Percentiles rank a stretch among this genome's conserved stretches.
These are phyloP conservation scores for Myxocyprinus asiaticus DNA, from an alignment of 2,113 vertebrate genomes.

Conservation along the genomic window DNA sequence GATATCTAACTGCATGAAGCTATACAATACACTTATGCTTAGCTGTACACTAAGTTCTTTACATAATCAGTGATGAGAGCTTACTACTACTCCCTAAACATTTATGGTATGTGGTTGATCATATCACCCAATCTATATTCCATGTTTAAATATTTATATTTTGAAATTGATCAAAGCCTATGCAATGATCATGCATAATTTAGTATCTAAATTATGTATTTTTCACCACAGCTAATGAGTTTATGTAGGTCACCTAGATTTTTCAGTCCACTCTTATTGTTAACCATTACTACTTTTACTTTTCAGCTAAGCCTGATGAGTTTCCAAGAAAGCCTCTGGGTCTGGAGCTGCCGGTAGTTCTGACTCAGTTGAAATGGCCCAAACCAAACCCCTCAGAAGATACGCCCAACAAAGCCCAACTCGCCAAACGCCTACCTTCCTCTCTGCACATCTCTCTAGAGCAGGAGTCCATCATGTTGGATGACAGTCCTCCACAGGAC, in stretches of 20 bases:
- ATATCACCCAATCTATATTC: not conserved
- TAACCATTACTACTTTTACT: constrained; percentile 10
- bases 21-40: not conserved
- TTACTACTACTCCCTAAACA: not conserved
- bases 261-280: constrained; percentile 1
- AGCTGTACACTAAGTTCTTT: too few relatives aligned
- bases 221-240: not conserved
- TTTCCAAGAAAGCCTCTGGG: constrained; percentile 81
- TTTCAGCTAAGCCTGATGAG: constrained; percentile 82
- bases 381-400: constrained; percentile 23
- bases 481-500: constrained; percentile 50
- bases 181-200: too few relatives aligned
- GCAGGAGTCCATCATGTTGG: constrained; percentile 40
- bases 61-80: not conserved
- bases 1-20: not conserved
- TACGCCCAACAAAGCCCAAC: constrained; percentile 44
- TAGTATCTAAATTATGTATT: not conserved
- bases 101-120: too few relatives aligned
- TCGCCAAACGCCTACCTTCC: constrained; percentile 21
- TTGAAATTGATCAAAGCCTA: not conserved
- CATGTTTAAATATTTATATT: not conserved
- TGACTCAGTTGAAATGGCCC: constrained; percentile 61
- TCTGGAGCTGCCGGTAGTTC: constrained; percentile 78
- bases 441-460: constrained; percentile 37
- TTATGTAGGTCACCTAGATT: not conserved